Evolutionary conservation across 2,113 vertebrate species (phyloP), one percentile per base, ranked within the genome.

Genomic region (Herpetotheres cachinnans): DNA sequence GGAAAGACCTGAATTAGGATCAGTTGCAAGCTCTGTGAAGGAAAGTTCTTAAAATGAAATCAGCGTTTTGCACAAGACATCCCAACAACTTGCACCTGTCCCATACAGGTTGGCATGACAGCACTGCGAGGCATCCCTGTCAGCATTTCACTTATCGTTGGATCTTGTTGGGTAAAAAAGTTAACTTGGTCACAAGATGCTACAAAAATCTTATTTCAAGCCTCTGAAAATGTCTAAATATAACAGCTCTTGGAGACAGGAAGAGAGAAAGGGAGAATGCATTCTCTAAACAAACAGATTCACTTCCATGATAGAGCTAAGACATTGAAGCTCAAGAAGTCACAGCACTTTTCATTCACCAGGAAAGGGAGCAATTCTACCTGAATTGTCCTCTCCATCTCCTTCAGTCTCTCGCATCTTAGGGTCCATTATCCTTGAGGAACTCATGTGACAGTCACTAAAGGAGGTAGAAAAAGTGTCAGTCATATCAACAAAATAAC

Each of bases 361-460:
- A 30, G 54, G 21, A 10, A 61, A 70, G 42, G 34, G 0, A 36
- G 44, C 30, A 70, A 59, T 49, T 92, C 97, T 98, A 99, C 99
- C 99, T 98, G 99, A 90, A 89, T 74, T 82, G 66, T 99, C 99
- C 18, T 99, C 99, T 50, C 97, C 97, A 84, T 97, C 98, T 91
- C 97, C 98, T 84, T 99, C 98, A 26, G 94, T 72, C 42, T 99
- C 99, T 92, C 98, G 98, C 81, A 98, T 93, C 86, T 98, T 99
- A 55, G 95, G 85, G 86, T 99, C 99, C 98, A 99, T 99, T 71
- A 82, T 92, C 88, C 90, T 98, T 36, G 96, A 94, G 30, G 97
- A 97, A 84, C 90, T 98, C 97, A 97, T 95, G 76, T 58, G 89
- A 67, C 83, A 91, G 88, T 98, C 97, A 80, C 98, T 98, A 93